These are phyloP conservation scores for Stenopsyche tienmushanensis DNA, from an alignment of 1,140 invertebrate genomes.

Conservation along the genomic window DNA sequence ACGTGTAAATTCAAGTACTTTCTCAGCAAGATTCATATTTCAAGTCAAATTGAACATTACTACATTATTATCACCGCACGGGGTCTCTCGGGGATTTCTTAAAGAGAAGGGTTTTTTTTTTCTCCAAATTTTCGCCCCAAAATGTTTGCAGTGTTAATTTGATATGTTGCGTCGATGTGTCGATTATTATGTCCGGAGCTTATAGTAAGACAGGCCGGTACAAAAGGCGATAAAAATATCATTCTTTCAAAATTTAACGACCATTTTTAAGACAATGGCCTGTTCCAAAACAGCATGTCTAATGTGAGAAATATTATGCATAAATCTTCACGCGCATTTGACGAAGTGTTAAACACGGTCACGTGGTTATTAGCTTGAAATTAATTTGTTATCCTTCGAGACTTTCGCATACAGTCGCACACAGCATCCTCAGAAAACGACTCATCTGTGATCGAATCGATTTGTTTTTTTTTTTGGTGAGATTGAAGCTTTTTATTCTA, in stretches of 20 bases:
- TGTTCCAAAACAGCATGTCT: slow-evolving; percentile 12
- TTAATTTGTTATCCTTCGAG: slow-evolving; percentile 5
- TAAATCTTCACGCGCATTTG: slow-evolving; percentile 10
- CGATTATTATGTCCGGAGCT: no score
- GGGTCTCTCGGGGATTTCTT: no score
- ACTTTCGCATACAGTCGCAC: neutral
- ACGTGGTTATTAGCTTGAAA: slow-evolving; percentile 12
- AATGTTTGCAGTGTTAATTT: no score
- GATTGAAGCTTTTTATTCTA: neutral
- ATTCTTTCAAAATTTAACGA: slow-evolving; percentile 7
- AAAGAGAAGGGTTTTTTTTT: no score
- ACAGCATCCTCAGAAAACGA: neutral
- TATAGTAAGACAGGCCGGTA: no score
- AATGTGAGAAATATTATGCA: slow-evolving; percentile 17
- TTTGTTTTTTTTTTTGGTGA: neutral
- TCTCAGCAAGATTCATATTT: no score
- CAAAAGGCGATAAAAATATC: slow-evolving; percentile 10
- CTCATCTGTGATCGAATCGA: neutral
- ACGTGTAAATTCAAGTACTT: no score
- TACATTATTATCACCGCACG: no score
- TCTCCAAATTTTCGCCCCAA: no score
- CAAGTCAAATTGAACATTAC: no score
- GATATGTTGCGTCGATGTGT: no score
- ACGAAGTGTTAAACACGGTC: slow-evolving; percentile 4
- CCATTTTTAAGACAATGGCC: neutral